These are phyloP conservation scores for Lycia hirtaria DNA, from an alignment of 2,888 invertebrate genomes.

Conservation along the genomic window DNA sequence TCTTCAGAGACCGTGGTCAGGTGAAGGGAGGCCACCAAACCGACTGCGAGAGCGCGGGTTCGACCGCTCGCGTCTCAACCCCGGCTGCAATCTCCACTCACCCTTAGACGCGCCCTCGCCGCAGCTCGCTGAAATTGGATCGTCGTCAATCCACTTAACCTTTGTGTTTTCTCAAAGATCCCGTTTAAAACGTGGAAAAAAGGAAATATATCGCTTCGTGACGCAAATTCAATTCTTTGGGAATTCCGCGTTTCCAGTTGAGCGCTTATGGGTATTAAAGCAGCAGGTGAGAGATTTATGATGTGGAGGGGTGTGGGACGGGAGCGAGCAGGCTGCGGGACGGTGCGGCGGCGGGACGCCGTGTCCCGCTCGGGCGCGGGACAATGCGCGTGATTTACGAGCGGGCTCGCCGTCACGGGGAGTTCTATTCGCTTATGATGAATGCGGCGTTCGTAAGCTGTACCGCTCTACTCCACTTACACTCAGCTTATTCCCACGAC, in stretches of 20 bases:
- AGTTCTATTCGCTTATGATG: constrained; percentile 22
- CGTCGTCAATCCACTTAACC: constrained; percentile 29
- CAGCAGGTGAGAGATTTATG: constrained; percentile 41
- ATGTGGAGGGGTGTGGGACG: constrained; percentile 22
- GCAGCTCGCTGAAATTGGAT: constrained; percentile 10
- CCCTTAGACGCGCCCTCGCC: constrained; percentile 2
- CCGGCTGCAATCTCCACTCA: background rate
- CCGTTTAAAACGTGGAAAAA: constrained; percentile 24
- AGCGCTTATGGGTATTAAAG: constrained; percentile 39
- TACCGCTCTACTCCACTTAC: no score
- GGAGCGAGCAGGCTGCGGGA: constrained; percentile 3
- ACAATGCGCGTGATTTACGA: constrained; percentile 47
- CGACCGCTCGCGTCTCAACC: background rate
- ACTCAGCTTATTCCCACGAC: no score
- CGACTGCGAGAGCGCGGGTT: background rate
- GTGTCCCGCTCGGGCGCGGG: background rate
- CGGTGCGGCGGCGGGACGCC: background rate
- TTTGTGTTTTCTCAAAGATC: constrained; percentile 28
- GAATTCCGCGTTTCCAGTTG: constrained; percentile 33
- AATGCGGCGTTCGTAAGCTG: constrained; percentile 14
- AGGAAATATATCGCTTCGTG: constrained; percentile 18
- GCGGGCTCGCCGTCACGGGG: constrained; percentile 35
- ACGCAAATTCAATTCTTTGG: constrained; percentile 35
- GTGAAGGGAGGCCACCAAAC: background rate
- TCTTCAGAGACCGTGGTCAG: constrained; percentile 11